A percentile compares a stretch with the other conserved stretches of the same genome.
These are phyloP conservation scores for Chamaetylas fuelleborni DNA, from an alignment of 2,113 vertebrate genomes.

Conservation along the genomic window DNA sequence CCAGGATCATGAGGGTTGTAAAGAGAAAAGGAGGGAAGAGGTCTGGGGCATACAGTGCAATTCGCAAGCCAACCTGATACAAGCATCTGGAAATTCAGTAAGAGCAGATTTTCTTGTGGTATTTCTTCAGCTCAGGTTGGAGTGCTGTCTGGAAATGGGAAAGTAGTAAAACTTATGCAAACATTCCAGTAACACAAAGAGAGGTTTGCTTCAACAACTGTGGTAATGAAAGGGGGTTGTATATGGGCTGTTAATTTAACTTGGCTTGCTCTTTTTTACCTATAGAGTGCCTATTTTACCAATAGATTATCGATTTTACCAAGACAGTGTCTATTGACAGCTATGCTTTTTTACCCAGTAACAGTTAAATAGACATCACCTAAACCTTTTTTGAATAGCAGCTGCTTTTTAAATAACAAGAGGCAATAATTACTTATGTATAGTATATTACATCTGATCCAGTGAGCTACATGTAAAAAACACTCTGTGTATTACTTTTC, in stretches of 20 bases:
- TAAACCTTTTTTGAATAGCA: background rate
- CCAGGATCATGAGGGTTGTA: background rate
- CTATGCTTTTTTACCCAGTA: background rate
- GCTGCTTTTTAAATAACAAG: background rate
- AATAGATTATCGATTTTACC: background rate
- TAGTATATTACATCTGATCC: background rate
- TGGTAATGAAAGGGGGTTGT: background rate
- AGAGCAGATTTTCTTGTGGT: constrained; percentile 33
- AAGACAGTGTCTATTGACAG: background rate
- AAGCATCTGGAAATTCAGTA: constrained; percentile 29
- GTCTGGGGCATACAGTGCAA: background rate
- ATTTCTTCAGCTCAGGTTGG: constrained; percentile 21
- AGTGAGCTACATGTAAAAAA: background rate
- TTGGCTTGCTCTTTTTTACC: background rate
- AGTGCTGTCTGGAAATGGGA: constrained; percentile 32
- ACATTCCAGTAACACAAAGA: constrained; percentile 48
- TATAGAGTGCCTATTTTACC: background rate
- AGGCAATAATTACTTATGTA: background rate
- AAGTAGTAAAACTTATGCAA: constrained; percentile 50
- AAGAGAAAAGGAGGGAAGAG: background rate
- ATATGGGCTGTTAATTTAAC: background rate
- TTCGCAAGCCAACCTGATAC: background rate
- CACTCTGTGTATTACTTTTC: background rate
- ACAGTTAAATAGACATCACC: background rate
- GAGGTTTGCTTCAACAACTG: background rate